Conservation (phyloP, 2,113 vertebrate species). For the Platycercus adscitus region DNA sequence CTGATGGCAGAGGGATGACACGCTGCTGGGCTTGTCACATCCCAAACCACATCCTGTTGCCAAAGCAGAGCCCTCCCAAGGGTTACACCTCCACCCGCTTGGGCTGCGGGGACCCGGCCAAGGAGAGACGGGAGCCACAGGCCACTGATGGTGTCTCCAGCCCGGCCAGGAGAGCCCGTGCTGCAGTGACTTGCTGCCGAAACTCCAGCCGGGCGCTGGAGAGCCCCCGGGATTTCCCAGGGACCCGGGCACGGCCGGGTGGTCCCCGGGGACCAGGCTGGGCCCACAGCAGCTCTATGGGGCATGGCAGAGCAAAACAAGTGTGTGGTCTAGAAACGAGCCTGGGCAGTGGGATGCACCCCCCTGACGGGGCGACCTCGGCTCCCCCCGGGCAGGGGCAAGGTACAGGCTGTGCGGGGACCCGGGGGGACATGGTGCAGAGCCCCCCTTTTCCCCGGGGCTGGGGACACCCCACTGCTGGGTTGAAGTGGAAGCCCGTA, state of each 20-base stretch:
- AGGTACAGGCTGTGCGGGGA: rapidly evolving
- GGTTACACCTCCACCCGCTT: background rate
- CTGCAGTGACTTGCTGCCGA: background rate
- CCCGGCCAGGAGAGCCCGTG: rapidly evolving
- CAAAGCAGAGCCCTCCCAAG: background rate
- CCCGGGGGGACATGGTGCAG: rapidly evolving
- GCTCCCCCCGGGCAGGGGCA: background rate
- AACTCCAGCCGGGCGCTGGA: background rate
- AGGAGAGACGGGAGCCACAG: background rate
- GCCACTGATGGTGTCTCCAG: background rate
- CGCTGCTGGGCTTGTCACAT: background rate
- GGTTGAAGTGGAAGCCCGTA: background rate
- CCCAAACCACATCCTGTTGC: constrained; percentile 43
- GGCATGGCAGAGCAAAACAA: background rate
- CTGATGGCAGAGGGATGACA: background rate
- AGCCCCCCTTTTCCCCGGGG: background rate
- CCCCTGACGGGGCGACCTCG: background rate
- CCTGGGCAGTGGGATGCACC: background rate
- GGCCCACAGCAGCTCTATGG: background rate
- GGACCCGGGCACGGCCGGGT: background rate
- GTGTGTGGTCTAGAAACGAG: background rate
- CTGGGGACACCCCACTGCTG: background rate
- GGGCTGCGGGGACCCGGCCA: rapidly evolving
- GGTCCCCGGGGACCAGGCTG: background rate
- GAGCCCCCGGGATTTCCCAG: constrained; percentile 36